These are phyloP conservation scores for Cnemophilus loriae DNA, from an alignment of 2,113 vertebrate species.

Conservation along the genomic window DNA sequence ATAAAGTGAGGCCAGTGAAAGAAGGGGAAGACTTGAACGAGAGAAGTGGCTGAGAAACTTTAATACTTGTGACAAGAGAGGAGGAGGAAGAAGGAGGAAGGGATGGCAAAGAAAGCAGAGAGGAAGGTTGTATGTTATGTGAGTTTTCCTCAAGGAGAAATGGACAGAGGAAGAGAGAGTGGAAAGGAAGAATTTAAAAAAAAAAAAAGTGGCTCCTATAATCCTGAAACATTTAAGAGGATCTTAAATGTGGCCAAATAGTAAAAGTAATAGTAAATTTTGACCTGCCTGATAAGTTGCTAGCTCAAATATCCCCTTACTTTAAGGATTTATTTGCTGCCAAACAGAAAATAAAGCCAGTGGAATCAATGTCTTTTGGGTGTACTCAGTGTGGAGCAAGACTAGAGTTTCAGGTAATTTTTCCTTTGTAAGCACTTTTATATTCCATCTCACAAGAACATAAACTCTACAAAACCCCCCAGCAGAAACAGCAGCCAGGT, in stretches of 20 bases:
- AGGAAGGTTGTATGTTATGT: not conserved
- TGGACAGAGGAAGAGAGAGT: not conserved
- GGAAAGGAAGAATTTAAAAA: not conserved
- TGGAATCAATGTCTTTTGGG: not conserved
- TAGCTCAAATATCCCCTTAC: not conserved
- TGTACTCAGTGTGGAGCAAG: not conserved
- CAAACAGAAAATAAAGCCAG: not conserved
- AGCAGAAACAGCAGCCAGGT: not conserved
- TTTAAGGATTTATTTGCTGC: not conserved
- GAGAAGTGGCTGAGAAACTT: not conserved
- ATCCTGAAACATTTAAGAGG: not conserved
- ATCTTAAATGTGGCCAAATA: not conserved
- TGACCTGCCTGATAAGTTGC: not conserved
- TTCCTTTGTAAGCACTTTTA: not conserved
- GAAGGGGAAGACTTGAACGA: not conserved
- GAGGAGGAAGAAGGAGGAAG: not conserved
- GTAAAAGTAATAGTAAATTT: not conserved
- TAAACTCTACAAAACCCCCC: not conserved
- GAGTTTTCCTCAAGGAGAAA: not conserved
- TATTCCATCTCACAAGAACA: not conserved
- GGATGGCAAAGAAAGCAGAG: not conserved
- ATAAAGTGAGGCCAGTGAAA: not conserved
- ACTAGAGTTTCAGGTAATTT: not conserved
- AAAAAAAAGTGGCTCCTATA: not conserved
- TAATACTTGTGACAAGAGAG: not conserved